Base-by-base conservation (phyloP, 2,113 vertebrate genomes). In the Peromyscus maniculatus region DNA sequence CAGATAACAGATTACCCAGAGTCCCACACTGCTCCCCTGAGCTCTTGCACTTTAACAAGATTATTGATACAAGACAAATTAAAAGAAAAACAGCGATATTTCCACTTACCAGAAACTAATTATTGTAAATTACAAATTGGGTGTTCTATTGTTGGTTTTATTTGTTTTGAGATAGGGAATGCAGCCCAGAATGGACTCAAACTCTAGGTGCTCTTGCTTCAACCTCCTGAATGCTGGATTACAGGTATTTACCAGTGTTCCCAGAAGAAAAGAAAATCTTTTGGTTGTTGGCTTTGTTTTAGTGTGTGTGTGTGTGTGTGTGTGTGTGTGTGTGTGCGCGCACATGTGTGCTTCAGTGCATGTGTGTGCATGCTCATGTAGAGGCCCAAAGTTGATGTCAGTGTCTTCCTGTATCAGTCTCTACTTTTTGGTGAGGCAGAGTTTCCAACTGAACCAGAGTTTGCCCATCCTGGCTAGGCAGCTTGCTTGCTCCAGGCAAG, bases 41-140 rank as follows among this genome's bases (percentile, higher is more conserved):
- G 10, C 26, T 87, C 90, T 49, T 80, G 6, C 22, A 87, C 11
- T 77, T 87, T 67, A 82, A 67, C 21, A 62, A 92, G 31, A 66
- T 33, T 66, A 39, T 55, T 82, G 11, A 62, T 87, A 64, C 22
- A 77, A 93, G 28, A 28, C 22, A 91, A 55, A 82, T 87, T 71
- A 95, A 46, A 2, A 62, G 87, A 79, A 59, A 90, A 75, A 77
- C 49, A 84, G 62, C 26, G 67, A 72, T 69, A 88, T 87, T 22
- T 67, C 71, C 89, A 31, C 91, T 90, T 87, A 92, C 13, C 15
- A 66, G 89, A 6, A 91, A 72, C 62, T 91, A 92, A 83, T 64
- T 78, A 26, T 36, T 89, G 39, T 43, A 87, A 91, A 36, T 77
- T 87, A 83, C 55, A 82, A 57, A 26, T 3, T 74, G 78, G n/a